These are phyloP conservation scores for Gallinago solitaria DNA, from an alignment of 2,797 vertebrate genomes.

Conservation along the genomic window DNA sequence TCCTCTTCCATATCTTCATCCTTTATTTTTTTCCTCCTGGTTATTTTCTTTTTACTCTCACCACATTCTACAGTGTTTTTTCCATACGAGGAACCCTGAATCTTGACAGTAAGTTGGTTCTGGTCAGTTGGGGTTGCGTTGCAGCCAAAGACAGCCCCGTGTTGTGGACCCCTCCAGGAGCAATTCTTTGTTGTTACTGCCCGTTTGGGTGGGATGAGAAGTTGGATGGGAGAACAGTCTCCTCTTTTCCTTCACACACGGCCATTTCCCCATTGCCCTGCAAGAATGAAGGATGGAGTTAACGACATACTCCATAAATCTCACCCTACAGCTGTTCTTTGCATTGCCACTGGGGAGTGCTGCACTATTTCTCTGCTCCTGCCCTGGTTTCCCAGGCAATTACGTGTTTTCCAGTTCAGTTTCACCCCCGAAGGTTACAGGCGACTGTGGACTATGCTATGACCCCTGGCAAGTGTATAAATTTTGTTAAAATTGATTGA, in stretches of 20 bases:
- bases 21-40: neutral
- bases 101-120: neutral
- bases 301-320: neutral
- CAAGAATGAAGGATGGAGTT: neutral
- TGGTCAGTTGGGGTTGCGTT: neutral
- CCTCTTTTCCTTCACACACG: neutral
- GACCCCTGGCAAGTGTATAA: neutral
- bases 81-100: neutral
- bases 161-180: neutral
- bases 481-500: neutral
- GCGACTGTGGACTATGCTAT: neutral
- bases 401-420: neutral
- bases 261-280: neutral
- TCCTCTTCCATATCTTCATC: neutral
- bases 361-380: neutral
- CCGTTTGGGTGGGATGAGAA: neutral
- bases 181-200: neutral
- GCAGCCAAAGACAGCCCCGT: neutral
- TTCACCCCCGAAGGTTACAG: neutral
- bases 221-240: neutral
- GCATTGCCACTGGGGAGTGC: neutral
- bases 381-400: too few species aligned
- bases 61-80: neutral
- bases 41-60: neutral
- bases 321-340: neutral